Evolutionary conservation across 2,797 vertebrate genomes (phyloP), one percentile per base, ranked within the genome.

Genomic region (Scomberomorus guttatus): DNA sequence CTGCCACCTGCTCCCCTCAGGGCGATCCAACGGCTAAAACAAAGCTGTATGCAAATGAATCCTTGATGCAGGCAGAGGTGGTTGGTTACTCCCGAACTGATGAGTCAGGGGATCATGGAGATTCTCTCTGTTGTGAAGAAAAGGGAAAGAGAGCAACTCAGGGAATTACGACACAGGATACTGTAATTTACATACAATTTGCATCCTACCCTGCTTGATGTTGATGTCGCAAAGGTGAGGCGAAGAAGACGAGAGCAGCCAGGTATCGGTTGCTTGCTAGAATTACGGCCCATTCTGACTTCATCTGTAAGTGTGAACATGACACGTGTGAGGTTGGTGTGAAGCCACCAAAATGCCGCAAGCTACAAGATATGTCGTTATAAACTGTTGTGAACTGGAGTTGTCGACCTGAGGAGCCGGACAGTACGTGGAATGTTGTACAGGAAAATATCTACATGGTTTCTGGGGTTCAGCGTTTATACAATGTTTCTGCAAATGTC

Each of bases 11-110:
- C 81, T 69, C 6, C 87, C 91, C 72, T 75, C 78, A 7, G 87
- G 92, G 69, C 58, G 0, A 85, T 66, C 78, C 89, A 82, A 90
- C 72, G 14, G 75, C 83, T 75, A 32, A 77, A 89, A 84, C 87
- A 90, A 92, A 94, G 82, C 89, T 90, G 89, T 84, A 95, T 94
- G 93, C 91, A 95, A 95, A 95, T 91, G 3, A 72, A 20, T 25
- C 44, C 37, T 17, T 20, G 25, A 56, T 70, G 55, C 65, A 18
- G 66, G 66, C 61, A 55, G 34, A 60, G 82, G 68, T 76, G 22
- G 84, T 75, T 80, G 69, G 58, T 77, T 77, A 72, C 72, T 86
- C 66, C 70, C 42, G 70, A 87, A 82, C 68, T 74, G 74, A 75
- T 63, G 80, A 86, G 64, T 87, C 85, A 64, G 77, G 75, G 42